Percentiles rank a stretch among this genome's conserved stretches.
Conservation (phyloP, 2,888 invertebrate species). For the Timandra comae region DNA sequence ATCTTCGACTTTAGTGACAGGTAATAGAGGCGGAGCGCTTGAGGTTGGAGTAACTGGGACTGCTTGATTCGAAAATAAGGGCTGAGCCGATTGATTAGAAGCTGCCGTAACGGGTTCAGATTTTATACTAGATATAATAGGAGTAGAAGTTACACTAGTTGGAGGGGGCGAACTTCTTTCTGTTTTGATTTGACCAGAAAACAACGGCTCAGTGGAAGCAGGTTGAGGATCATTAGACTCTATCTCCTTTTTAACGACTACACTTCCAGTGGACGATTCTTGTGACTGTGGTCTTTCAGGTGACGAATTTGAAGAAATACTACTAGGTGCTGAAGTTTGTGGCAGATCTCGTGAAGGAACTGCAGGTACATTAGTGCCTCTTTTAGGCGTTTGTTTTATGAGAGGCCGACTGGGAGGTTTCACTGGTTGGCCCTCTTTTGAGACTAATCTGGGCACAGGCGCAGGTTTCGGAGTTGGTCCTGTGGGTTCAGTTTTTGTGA, state of each 20-base stretch:
- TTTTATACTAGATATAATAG: conserved; percentile 51
- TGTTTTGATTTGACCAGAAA: conserved; percentile 54
- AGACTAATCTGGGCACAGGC: conserved; percentile 22
- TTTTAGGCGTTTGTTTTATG: conserved; percentile 65
- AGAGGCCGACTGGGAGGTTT: conserved; percentile 43
- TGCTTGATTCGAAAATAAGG: conserved; percentile 8
- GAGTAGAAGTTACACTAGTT: conserved; percentile 32
- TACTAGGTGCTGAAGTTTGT: conserved; percentile 18
- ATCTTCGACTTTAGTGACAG: conserved; percentile 58
- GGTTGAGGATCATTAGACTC: conserved; percentile 33
- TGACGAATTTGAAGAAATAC: conserved; percentile 15
- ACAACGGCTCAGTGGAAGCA: conserved; percentile 44
- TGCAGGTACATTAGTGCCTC: conserved; percentile 41
- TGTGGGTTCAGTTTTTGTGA: conserved; percentile 31
- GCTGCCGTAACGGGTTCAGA: conserved; percentile 42
- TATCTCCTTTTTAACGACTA: conserved; percentile 57
- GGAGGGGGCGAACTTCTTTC: conserved; percentile 53
- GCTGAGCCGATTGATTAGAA: conserved; percentile 13
- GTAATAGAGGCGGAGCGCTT: conserved; percentile 31
- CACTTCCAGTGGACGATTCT: conserved; percentile 36
- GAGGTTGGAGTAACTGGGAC: conserved; percentile 7
- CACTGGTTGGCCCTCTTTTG: conserved; percentile 27
- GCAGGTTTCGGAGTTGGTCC: conserved; percentile 28
- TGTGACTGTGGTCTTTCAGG: conserved; percentile 39
- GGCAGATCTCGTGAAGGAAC: conserved; percentile 29